phyloP scores from a whole-genome alignment of 2,888 invertebrate genomes.

The Pammene aurita region DNA sequence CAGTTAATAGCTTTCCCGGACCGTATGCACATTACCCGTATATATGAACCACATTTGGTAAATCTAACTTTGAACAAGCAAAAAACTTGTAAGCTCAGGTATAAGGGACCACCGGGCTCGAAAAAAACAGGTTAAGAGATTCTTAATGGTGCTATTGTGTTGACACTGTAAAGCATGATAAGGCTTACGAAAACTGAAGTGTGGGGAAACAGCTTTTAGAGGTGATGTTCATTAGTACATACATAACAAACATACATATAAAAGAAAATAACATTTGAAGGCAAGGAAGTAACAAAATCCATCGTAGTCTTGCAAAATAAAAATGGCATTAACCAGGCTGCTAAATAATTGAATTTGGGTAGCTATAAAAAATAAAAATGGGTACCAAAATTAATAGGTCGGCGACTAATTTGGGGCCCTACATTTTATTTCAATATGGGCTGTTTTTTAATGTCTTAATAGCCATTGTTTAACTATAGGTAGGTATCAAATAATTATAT shows the following conservation, averaged over 20 bases:
- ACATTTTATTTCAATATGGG: no score
- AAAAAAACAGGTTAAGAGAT: constrained; percentile 37
- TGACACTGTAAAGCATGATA: constrained; percentile 34
- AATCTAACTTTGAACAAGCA: constrained; percentile 18
- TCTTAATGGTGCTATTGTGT: constrained; percentile 38
- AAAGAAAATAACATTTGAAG: no score
- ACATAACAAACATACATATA: neutral
- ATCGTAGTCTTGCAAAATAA: neutral
- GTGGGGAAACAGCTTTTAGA: constrained; percentile 3
- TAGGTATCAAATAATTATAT: no score
- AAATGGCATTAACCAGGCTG: no score
- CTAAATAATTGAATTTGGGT: no score
- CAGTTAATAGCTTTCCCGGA: no score
- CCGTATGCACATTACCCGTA: neutral
- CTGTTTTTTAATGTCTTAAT: no score
- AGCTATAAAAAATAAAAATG: no score
- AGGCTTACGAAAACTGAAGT: constrained; percentile 27
- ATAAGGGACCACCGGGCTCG: constrained; percentile 40
- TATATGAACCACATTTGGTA: constrained; percentile 18
- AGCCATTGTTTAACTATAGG: no score
- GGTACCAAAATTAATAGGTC: no score
- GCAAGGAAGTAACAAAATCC: neutral
- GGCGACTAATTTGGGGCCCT: no score
- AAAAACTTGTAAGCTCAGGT: constrained; percentile 21
- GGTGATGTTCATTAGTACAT: constrained; percentile 4